Base-by-base conservation (phyloP, 2,888 invertebrate species). In the Cremastinae sp. region DNA sequence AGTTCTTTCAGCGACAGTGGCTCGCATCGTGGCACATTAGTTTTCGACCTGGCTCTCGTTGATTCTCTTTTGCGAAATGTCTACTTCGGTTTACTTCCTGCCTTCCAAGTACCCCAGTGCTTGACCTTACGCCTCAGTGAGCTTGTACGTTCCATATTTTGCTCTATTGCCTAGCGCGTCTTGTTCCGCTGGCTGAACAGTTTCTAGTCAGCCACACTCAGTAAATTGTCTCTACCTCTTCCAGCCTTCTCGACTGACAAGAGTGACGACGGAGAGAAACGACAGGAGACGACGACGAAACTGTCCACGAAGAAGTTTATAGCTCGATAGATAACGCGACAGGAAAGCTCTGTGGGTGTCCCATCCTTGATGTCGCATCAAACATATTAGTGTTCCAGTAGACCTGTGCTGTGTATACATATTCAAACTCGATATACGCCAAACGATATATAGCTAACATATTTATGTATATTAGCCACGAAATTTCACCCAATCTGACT, bases 401-500 rank as follows among this genome's bases (percentile, higher is more conserved):
- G 7, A 28, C 28, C 28, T 3, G 28, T 5, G 12, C 43, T 43
- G n/a, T 14, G 16, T 16, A 12, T 16, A 47, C 16, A 16, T 9
- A 47, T 47, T 8, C 47, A 9, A 47, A 9, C 2, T 2, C 2
- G 0, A 16, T 16, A 47, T 16, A 2, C 16, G 16, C 16, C 2
- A 5, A 5, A 28, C 5, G 28, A 28, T 47, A 47, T 18, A 16
- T 12, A 9, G 39, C 39, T 18, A 18, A 45, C 59, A 43, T 53
- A 51, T 68, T 74, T 74, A 56, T 68, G 74, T 66, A 65, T 59
- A 69, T 64, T 53, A 65, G 73, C 69, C 55, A 65, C 28, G 53
- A 77, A 73, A 70, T 73, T 77, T 73, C 61, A 55, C 61, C 59
- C 64, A 77, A 77, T 77, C 69, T 70, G 59, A 39, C 61, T 73